These are phyloP conservation scores for Papilio dardanus DNA, from an alignment of 1,140 invertebrate species.

Conservation along the genomic window DNA sequence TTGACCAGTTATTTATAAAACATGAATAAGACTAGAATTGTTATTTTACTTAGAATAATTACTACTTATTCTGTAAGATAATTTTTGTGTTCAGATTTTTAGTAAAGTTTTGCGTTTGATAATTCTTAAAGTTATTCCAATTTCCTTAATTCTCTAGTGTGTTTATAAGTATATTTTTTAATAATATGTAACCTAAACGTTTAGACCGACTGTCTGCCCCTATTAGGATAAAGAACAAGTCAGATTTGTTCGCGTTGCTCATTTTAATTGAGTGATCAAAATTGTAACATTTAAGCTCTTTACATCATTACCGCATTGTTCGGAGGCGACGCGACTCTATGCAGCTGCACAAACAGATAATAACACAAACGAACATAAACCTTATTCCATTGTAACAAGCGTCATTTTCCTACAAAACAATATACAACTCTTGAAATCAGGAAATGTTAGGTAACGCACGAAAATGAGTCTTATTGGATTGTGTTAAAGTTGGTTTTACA, in stretches of 20 bases:
- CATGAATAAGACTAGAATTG: background rate
- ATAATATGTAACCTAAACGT: background rate
- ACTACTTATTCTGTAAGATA: too few relatives aligned
- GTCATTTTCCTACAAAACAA: background rate
- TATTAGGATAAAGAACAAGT: conserved; percentile 16
- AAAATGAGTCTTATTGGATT: background rate
- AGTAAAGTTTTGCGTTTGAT: too few relatives aligned
- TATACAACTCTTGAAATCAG: background rate
- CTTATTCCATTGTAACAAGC: background rate
- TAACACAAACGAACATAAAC: background rate
- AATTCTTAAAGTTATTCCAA: too few relatives aligned
- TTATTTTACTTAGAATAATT: too few relatives aligned
- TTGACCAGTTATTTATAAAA: background rate
- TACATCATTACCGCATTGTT: conserved; percentile 70
- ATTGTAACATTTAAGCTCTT: conserved; percentile 74
- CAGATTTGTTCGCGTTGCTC: conserved; percentile 24
- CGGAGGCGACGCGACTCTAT: conserved; percentile 48
- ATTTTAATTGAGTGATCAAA: conserved; percentile 62
- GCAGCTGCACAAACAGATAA: conserved; percentile 72
- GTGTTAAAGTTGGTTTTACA: background rate
- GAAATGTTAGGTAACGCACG: background rate
- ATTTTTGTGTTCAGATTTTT: too few relatives aligned
- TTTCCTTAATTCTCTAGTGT: too few relatives aligned
- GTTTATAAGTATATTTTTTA: too few relatives aligned
- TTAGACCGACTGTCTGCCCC: conserved; percentile 23